Base-by-base conservation (phyloP, 2,888 invertebrate genomes). In the Cheilosia grossa region DNA sequence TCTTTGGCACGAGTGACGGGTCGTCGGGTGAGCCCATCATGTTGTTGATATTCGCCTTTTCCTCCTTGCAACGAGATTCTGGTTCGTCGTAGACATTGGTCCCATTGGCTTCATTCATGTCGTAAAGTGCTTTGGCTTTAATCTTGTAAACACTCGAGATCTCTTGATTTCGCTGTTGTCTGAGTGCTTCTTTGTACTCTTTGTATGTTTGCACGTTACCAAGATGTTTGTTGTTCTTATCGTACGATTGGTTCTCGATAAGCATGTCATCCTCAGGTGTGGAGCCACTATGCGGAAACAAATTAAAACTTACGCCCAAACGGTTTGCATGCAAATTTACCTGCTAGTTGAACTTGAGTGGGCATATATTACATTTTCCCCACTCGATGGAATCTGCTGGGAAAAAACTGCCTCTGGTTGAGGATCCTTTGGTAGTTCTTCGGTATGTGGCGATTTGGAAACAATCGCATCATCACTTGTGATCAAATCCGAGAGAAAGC, bases 151-250 rank as follows among this genome's bases (percentile, higher is more conserved):
- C 94, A 86, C 93, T 93, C 63, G 93, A 93, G 58, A 93, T 93
- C 90, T 96, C 97, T 92, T 95, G 96, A 87, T 95, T 96, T 88
- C 97, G 94, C 92, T 97, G 97, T 89, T 96, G 96, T 91, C 96
- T 95, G 90, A 97, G 92, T 78, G 97, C 97, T 94, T 97, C 97
- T 93, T 97, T 97, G 93, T 97, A 97, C 93, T 97, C 97, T 92
- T 97, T 91, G 88, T 92, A 92, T 44, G 92, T 92, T 89, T 92
- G 92, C 85, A 92, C 89, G 86, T 91, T 92, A 63, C 89, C 90
- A 33, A 92, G 88, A 73, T 89, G 89, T 87, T 91, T 92, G 79
- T 89, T 90, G 42, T 89, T 88, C 80, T 90, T 91, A 56, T 91
- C 91, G 66, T 87, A 87, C 77, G 86, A 82, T 37, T 87, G 88